Base-by-base conservation (phyloP, 2,888 invertebrate species). In the Aleiodes leptofemur region DNA sequence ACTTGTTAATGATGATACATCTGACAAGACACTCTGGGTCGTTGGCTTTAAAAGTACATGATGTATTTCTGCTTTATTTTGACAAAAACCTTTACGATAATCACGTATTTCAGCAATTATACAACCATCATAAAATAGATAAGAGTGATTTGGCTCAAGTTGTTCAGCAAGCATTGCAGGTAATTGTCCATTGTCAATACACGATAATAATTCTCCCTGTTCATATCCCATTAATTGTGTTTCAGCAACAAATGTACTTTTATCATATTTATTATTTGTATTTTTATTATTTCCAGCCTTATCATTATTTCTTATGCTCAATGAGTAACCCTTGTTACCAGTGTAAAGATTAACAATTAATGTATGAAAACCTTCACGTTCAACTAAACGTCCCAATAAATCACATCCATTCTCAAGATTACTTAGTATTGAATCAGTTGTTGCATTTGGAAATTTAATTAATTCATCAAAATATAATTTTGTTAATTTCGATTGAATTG, bases 41-140 rank as follows among this genome's bases (percentile, higher is more conserved):
- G 96, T 95, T 84, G 97, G 97, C 90, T 94, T 94, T 83, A 97
- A 92, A 84, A 97, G 91, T 82, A 97, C 96, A 92, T 96, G 95
- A 90, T 95, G 95, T 83, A 95, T 94, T 91, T 96, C 95, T 91
- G 94, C 95, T 88, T 93, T 91, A 90, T 93, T 94, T 87, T 92
- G 91, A 83, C 94, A 94, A 91, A 94, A 95, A 82, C 94, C 93
- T 90, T 95, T 95, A 86, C 97, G 92, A 89, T 95, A 96, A 90
- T 98, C 97, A 85, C 97, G 93, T 84, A 98, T 93, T 92, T 97
- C 96, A 83, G 95, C 96, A 87, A 97, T 95, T 79, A 98, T 95
- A 91, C 97, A 97, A 78, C 97, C 97, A 83, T 94, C 96, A 90
- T 97, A 97, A 91, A 97, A 96, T 77, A 98, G 92, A 90, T 95